Conservation (phyloP, 2,888 invertebrate genomes). For the Diarsia brunnea region DNA sequence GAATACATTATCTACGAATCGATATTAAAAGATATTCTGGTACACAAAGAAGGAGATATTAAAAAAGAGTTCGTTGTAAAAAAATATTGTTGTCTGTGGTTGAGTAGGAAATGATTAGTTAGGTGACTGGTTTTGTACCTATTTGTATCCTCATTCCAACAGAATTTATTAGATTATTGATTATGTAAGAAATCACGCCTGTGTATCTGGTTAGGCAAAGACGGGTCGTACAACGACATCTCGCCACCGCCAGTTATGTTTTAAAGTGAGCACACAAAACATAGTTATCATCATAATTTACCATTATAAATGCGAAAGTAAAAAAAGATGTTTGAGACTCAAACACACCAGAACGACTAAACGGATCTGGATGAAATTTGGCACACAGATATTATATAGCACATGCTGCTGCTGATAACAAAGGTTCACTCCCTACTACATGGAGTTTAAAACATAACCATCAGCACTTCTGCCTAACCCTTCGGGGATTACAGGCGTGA, state of each 20-base stretch:
- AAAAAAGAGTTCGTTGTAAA: slow-evolving; percentile 29
- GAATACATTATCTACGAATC: slow-evolving; percentile 37
- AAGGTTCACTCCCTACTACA: no score
- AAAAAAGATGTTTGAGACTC: background rate
- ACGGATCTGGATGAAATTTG: background rate
- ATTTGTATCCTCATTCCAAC: slow-evolving; percentile 27
- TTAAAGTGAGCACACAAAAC: background rate
- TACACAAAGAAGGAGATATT: slow-evolving; percentile 41
- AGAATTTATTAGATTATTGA: background rate
- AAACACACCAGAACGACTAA: background rate
- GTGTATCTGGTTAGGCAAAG: background rate
- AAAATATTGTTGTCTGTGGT: slow-evolving; percentile 29
- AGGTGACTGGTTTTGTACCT: slow-evolving; percentile 17
- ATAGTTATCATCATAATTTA: background rate
- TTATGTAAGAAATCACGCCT: background rate
- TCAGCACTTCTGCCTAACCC: no score
- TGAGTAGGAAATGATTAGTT: slow-evolving; percentile 44
- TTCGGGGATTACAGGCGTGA: no score
- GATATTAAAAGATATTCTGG: slow-evolving; percentile 30
- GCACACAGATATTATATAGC: no score
- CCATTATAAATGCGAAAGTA: background rate
- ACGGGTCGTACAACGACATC: background rate
- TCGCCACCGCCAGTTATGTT: background rate
- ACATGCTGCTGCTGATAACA: no score
- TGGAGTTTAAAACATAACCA: no score